Conservation (phyloP, 2,888 invertebrate genomes). For the Norana najaformis region DNA sequence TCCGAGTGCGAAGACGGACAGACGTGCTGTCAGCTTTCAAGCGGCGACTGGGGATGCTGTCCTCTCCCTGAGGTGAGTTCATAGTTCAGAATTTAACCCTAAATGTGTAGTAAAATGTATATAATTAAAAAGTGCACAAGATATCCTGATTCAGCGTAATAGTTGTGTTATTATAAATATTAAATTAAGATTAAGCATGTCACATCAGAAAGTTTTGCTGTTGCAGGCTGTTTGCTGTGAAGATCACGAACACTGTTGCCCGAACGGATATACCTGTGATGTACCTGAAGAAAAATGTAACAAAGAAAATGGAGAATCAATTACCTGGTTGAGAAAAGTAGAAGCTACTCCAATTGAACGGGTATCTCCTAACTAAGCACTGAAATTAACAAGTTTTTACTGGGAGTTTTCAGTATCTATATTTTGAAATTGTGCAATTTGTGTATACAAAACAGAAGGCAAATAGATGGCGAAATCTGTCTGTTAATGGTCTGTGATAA, state of each 20-base stretch:
- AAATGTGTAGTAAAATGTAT: no score
- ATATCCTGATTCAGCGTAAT: no score
- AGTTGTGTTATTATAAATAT: no score
- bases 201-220: no score
- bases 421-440: not conserved
- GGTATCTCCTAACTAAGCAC: not conserved
- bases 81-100: not conserved
- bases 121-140: no score
- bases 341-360: not conserved
- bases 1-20: constrained; percentile 36
- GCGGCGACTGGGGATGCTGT: constrained; percentile 49
- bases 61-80: constrained; percentile 44
- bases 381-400: not conserved
- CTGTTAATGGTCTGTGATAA: not conserved
- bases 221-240: not conserved
- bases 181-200: no score
- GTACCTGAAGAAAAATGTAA: not conserved
- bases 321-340: not conserved
- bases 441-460: not conserved
- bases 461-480: not conserved
- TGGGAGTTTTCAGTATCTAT: not conserved
- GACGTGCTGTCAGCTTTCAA: constrained; percentile 47
- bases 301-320: constrained; percentile 13
- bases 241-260: constrained; percentile 13
- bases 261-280: not conserved